Evolutionary conservation across 2,797 vertebrate genomes (phyloP).

Genomic region (Heteromormyrus szaboi): DNA sequence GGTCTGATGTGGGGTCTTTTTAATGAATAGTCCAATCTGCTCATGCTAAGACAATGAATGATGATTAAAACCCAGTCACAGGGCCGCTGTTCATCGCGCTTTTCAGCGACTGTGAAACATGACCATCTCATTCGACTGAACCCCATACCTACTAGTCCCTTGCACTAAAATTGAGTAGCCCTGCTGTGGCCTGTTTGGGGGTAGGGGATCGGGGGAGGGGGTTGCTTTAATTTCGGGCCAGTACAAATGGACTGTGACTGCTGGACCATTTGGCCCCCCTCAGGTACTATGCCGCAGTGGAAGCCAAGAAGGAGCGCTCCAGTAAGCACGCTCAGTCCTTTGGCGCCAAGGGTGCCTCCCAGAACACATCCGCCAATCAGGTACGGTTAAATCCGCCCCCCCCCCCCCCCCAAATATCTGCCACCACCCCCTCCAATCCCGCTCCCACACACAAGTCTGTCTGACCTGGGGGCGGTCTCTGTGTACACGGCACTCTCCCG

Average conservation of each 20-base stretch:
- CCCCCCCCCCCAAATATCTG: neutral
- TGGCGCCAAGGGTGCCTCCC: slow-evolving; percentile 69
- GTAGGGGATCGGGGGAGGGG: neutral
- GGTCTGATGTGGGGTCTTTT: slow-evolving; percentile 4
- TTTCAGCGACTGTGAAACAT: neutral
- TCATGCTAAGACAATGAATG: neutral
- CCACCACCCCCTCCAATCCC: neutral
- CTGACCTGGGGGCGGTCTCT: neutral
- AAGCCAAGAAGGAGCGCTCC: slow-evolving; percentile 81
- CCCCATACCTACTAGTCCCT: neutral
- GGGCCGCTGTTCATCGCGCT: neutral
- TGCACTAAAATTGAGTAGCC: neutral
- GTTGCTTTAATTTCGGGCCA: neutral
- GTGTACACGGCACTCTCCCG: neutral
- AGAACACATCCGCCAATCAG: slow-evolving; percentile 62
- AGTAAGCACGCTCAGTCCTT: slow-evolving; percentile 87
- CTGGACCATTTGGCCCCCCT: neutral
- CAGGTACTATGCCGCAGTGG: slow-evolving; percentile 78
- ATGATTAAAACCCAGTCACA: neutral
- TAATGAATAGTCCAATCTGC: neutral
- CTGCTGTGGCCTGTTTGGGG: neutral
- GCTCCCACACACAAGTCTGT: too few relatives aligned
- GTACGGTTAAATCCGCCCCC: slow-evolving; percentile 30
- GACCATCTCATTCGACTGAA: neutral
- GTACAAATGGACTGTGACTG: neutral